Conservation (phyloP, 2,888 invertebrate species). For the Callosobruchus maculatus region DNA sequence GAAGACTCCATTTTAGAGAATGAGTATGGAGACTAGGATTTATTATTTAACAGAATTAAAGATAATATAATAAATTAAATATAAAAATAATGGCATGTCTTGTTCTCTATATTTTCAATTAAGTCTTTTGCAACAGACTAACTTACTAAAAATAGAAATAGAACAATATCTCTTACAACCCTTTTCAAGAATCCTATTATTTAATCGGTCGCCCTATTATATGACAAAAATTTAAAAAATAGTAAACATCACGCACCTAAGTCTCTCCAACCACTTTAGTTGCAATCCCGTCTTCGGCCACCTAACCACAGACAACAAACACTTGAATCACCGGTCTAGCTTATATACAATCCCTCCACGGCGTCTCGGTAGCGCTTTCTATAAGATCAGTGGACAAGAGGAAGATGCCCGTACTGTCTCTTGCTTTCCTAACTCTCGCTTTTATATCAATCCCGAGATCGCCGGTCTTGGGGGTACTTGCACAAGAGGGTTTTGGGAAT, state of each 20-base stretch:
- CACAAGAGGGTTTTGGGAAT: not conserved
- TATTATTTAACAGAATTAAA: too few species aligned
- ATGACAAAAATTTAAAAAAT: too few species aligned
- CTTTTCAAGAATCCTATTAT: too few species aligned
- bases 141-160: too few species aligned
- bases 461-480: not conserved
- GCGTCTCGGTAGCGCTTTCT: not conserved
- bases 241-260: not conserved
- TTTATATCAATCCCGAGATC: not conserved
- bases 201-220: too few species aligned
- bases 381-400: not conserved
- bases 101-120: too few species aligned
- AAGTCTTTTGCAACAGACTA: too few species aligned
- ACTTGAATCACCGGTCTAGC: not conserved
- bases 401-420: not conserved
- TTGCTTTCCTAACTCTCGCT: not conserved
- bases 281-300: not conserved
- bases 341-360: not conserved
- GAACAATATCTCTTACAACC: too few species aligned
- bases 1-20: too few species aligned
- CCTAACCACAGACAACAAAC: not conserved
- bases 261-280: not conserved
- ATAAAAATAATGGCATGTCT: too few species aligned
- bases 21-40: too few species aligned
- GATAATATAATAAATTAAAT: too few species aligned